These are phyloP conservation scores for Polydrusus tereticollis DNA, from an alignment of 2,888 invertebrate species.

Conservation along the genomic window DNA sequence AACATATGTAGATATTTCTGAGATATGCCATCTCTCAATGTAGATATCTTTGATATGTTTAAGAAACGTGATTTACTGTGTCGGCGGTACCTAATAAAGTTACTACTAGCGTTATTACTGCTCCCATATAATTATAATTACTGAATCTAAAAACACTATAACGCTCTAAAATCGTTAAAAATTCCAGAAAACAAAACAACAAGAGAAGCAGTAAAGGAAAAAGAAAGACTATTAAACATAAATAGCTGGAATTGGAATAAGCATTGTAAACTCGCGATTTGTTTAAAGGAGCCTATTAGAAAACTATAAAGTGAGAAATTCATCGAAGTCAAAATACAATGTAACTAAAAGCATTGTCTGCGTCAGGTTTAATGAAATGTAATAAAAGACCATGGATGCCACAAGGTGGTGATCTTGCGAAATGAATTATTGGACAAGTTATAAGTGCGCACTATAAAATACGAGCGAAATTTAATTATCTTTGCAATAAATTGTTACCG, in stretches of 20 bases:
- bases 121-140: too few relatives aligned
- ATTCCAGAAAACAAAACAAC: neutral
- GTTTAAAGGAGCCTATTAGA: conserved; percentile 17
- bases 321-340: conserved; percentile 30
- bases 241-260: neutral
- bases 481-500: conserved; percentile 51
- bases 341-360: conserved; percentile 47
- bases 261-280: neutral
- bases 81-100: too few relatives aligned
- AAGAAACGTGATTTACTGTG: too few relatives aligned
- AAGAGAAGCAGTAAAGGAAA: neutral
- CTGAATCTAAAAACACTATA: too few relatives aligned
- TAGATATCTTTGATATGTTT: too few relatives aligned
- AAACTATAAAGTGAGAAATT: conserved; percentile 30
- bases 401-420: conserved; percentile 59
- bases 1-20: too few relatives aligned
- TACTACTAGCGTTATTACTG: too few relatives aligned
- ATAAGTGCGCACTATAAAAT: conserved; percentile 58
- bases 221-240: neutral
- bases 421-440: conserved; percentile 59
- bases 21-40: too few relatives aligned
- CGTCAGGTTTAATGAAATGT: conserved; percentile 48
- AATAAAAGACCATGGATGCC: conserved; percentile 51
- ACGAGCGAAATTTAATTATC: conserved; percentile 53
- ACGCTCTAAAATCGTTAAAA: too few relatives aligned